These are phyloP conservation scores for Chrysolina americana DNA, from an alignment of 2,888 invertebrate genomes.

Conservation along the genomic window DNA sequence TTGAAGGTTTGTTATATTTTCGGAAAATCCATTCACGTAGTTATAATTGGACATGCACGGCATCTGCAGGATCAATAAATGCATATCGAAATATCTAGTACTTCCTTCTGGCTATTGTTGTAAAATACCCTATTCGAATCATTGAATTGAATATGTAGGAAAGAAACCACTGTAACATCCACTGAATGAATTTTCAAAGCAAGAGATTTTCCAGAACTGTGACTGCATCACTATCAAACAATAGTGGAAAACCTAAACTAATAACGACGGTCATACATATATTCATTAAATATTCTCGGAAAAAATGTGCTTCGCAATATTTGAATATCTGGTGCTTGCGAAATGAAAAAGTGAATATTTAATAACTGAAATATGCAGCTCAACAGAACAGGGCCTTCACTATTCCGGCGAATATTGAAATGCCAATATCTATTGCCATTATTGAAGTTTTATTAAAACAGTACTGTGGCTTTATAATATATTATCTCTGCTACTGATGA, in stretches of 20 bases:
- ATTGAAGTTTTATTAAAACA: background rate
- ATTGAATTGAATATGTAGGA: no score
- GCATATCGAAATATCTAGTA: no score
- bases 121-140: no score
- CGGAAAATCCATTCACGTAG: no score
- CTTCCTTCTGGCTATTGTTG: no score
- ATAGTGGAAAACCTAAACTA: background rate
- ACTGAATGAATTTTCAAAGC: background rate
- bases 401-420: background rate
- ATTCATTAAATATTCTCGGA: background rate
- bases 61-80: no score
- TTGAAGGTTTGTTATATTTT: no score
- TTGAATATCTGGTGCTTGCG: background rate
- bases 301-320: constrained; percentile 3
- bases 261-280: background rate
- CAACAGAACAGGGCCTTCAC: background rate
- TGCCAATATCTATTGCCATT: background rate
- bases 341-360: background rate
- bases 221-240: no score
- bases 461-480: no score
- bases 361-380: background rate
- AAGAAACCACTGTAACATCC: no score
- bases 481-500: no score
- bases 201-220: background rate
- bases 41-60: no score